Conservation (phyloP, 2,797 vertebrate species). For the Dermochelys coriacea region DNA sequence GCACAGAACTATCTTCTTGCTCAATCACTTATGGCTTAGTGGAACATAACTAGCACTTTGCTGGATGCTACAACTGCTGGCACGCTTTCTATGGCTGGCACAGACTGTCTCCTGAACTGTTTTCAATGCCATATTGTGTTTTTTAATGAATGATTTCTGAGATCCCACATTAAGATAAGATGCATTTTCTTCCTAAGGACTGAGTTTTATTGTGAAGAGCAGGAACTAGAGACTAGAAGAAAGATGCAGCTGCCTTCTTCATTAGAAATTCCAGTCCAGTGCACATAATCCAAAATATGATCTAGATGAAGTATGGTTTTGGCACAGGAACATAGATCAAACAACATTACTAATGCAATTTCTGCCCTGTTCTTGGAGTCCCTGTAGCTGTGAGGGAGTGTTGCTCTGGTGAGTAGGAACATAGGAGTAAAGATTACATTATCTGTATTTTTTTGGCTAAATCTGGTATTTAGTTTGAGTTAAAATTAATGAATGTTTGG, state of each 20-base stretch:
- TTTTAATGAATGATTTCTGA: neutral
- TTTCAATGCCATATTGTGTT: neutral
- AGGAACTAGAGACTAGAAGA: neutral
- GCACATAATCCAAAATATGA: neutral
- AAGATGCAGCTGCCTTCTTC: neutral
- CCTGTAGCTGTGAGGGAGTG: neutral
- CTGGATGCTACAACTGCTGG: neutral
- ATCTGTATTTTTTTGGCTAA: neutral
- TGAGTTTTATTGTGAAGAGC: neutral
- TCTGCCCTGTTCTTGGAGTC: neutral
- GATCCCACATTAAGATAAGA: neutral
- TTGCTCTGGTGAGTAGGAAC: neutral
- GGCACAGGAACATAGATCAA: neutral
- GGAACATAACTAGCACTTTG: neutral
- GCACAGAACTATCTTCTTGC: constrained; percentile 37
- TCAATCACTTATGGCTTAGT: neutral
- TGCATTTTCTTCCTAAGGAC: neutral
- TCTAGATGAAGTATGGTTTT: neutral
- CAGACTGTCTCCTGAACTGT: neutral
- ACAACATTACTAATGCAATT: neutral
- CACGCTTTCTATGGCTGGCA: fast-evolving
- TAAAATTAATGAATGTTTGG: neutral
- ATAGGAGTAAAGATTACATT: neutral
- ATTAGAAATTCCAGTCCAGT: neutral
- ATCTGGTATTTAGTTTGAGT: neutral